Base-by-base conservation (phyloP, 2,888 invertebrate species). In the Clostera curtula region DNA sequence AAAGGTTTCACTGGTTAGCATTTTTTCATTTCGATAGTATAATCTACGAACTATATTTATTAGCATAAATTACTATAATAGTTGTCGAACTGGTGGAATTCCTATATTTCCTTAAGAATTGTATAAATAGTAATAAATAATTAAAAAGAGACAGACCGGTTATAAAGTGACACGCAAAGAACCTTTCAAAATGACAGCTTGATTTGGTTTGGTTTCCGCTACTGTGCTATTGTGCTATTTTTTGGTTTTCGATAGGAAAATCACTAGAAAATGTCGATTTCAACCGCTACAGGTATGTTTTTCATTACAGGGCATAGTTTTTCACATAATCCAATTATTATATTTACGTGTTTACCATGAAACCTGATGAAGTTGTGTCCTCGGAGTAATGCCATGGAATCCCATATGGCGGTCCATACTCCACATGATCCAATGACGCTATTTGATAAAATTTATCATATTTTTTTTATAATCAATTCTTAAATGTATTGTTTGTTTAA, bases 181-280 rank as follows among this genome's bases (percentile, higher is more conserved):
- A 72, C 74, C 77, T 76, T 71, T 72, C 61, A 62, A 61, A 70
- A 70, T 82, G 82, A 82, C 80, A 82, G 82, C 82, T 82, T 82
- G 82, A 82, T 77, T 82, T 79, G 79, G 82, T 82, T 82, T 82
- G 80, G 82, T 82, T 80, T 82, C 82, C 80, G 80, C 82, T 76
- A 76, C 80, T 82, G 82, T 82, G 73, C 80, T 80, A 67, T 77
- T 79, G 80, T 77, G 74, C 76, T 79, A 80, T 77, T 80, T 80
- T 77, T 74, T 67, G 65, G 68, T 69, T 80, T 80, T 76, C 61
- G 58, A 53, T 69, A 60, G 63, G 56, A 67, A 68, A 72, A 71
- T 64, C 65, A 44, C 38, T 43, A 58, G 59, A 79, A 67, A 71
- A 82, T 82, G 82, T 82, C 82, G 43, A 82, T 82, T 68, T 82